Evolutionary conservation across 2,888 invertebrate species (phyloP).

Genomic region (Polyommatus icarus): DNA sequence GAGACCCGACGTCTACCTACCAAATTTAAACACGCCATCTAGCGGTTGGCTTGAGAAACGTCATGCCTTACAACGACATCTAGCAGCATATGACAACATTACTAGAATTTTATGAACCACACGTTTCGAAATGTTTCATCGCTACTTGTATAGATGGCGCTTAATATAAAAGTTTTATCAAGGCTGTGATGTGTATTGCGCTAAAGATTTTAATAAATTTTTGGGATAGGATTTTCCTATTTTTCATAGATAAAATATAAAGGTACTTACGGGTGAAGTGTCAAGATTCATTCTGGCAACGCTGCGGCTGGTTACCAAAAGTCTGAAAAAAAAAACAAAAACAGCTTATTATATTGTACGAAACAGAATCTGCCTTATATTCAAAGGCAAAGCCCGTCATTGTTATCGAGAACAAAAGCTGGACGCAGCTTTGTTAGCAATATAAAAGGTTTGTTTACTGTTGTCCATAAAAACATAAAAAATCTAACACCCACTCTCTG

Average conservation of each 20-base stretch:
- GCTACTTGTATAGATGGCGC: slow-evolving; percentile 59
- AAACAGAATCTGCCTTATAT: slow-evolving; percentile 25
- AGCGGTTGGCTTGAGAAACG: slow-evolving; percentile 16
- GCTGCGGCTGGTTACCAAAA: slow-evolving; percentile 44
- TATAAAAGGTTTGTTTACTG: slow-evolving; percentile 41
- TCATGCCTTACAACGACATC: slow-evolving; percentile 41
- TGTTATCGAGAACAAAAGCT: slow-evolving; percentile 42
- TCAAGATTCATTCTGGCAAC: slow-evolving; percentile 58
- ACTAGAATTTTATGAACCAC: slow-evolving; percentile 21
- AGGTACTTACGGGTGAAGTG: slow-evolving; percentile 71
- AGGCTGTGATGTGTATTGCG: slow-evolving; percentile 54
- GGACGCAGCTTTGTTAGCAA: slow-evolving; percentile 41
- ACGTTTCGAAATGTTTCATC: slow-evolving; percentile 38
- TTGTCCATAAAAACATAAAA: slow-evolving; percentile 38
- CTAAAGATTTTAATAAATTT: neutral
- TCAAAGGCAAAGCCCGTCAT: slow-evolving; percentile 40
- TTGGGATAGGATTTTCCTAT: slow-evolving; percentile 3
- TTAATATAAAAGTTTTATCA: slow-evolving; percentile 39
- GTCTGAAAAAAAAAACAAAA: slow-evolving; percentile 42
- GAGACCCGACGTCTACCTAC: neutral
- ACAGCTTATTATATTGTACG: slow-evolving; percentile 33
- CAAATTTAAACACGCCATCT: slow-evolving; percentile 37
- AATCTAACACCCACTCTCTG: slow-evolving; percentile 17
- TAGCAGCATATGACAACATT: slow-evolving; percentile 34
- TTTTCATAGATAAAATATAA: slow-evolving; percentile 17